Base-by-base conservation (phyloP, 1,140 invertebrate species). In the Megathymus violae region DNA sequence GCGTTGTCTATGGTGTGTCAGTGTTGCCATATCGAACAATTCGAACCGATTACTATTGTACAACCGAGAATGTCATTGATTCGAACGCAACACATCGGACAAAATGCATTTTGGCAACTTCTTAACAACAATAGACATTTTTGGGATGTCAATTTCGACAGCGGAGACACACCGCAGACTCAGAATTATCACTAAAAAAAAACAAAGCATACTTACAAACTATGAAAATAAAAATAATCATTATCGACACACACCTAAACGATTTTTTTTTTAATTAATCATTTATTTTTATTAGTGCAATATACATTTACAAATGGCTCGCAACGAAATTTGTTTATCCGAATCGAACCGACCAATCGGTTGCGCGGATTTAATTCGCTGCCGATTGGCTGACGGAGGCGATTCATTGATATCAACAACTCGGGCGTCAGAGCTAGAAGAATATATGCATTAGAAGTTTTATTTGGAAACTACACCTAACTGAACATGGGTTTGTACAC, bases 161-260 rank as follows among this genome's bases (percentile, higher is more conserved):
- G 19, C 43, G 13, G 25, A 31, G 15, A 59, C 56, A 59, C 56
- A 63, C 64, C 38, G 63, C 54, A 67, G 56, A 47, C 51, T 44
- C 40, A 31, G 10, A 51, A 65, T 60, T 70, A 62, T 56, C 56
- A 61, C 70, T 68, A 74, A 80, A 79, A 78, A 77, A 85, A 34
- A 59, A 59, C 46, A 74, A 76, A 88, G 76, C 80, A 75, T 78
- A 67, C 82, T 86, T 86, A 86, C 31, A 72, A 65, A 78, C 82
- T 85, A 83, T 51, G 63, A 76, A 83, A 83, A 80, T 76, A 78
- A 76, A 76, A 70, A 71, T 65, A 70, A 68, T 76, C 69, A 72
- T 64, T 66, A 71, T 65, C 64, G 52, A 70, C 71, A 76, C 78
- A 80, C 76, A 69, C 73, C 64, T 68, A 75, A 78, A 67, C 51